phyloP scores from a whole-genome alignment of 2,797 vertebrate species.

The Liasis olivaceus region DNA sequence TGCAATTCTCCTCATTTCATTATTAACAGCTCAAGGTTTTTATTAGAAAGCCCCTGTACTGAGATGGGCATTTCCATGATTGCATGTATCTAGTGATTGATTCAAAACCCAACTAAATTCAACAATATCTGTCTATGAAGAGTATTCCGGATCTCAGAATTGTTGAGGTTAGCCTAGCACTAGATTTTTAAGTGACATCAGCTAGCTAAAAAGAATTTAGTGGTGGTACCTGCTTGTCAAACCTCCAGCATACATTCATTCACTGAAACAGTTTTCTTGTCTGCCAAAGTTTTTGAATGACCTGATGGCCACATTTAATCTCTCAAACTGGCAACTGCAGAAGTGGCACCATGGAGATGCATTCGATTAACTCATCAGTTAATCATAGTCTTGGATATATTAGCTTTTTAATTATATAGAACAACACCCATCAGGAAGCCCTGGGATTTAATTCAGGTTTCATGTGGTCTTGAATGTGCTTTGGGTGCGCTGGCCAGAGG shows the following conservation, averaged over 20 bases:
- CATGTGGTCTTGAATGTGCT: rapidly evolving
- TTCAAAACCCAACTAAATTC: neutral
- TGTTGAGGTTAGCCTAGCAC: neutral
- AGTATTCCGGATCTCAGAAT: neutral
- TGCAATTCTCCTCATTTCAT: neutral
- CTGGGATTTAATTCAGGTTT: neutral
- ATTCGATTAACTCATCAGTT: neutral
- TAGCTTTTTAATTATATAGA: neutral
- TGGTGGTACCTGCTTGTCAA: neutral
- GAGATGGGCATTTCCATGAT: neutral
- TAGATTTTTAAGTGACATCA: neutral
- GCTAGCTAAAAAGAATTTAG: neutral
- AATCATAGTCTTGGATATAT: neutral
- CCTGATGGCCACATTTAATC: neutral
- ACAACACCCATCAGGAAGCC: neutral
- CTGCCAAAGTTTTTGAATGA: neutral
- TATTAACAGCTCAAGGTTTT: neutral
- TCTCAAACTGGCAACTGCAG: neutral
- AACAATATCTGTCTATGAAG: neutral
- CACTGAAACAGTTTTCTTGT: neutral
- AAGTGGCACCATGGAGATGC: neutral
- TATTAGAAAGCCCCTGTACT: neutral
- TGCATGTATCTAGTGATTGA: neutral
- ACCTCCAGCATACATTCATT: neutral
- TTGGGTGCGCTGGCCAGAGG: neutral